phyloP scores from a whole-genome alignment of 92 coral and sea anemone species.

The Epizoanthus scotinus region DNA sequence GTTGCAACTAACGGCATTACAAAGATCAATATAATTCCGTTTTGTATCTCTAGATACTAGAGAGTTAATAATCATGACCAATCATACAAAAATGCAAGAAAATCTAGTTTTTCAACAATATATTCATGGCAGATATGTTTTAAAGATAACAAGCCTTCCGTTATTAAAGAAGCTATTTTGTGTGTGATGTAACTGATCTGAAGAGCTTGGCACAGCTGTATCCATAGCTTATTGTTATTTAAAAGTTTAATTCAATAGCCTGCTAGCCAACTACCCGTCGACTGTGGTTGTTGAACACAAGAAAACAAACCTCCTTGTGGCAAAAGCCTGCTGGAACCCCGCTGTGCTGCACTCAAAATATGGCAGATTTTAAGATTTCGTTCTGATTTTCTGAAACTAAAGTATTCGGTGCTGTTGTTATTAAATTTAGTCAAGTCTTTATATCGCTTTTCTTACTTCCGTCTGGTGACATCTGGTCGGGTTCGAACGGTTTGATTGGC shows the following conservation, averaged over 20 bases:
- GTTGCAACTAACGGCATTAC: neutral
- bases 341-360: neutral
- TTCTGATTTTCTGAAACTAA: neutral
- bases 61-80: no score
- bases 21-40: neutral
- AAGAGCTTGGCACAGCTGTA: no score
- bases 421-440: neutral
- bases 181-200: no score
- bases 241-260: neutral
- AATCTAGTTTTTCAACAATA: no score
- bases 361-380: neutral
- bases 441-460: neutral
- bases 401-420: neutral
- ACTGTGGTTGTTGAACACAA: neutral
- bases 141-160: no score
- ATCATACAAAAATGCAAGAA: no score
- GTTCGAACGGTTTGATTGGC: constrained; percentile 9
- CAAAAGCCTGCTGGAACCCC: neutral
- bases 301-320: neutral
- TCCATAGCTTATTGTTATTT: neutral
- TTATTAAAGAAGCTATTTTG: no score
- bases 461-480: neutral
- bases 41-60: no score
- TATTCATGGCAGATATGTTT: no score
- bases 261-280: neutral